Evolutionary conservation across 2,888 invertebrate genomes (phyloP).

Genomic region (Scaptomyza parva): DNA sequence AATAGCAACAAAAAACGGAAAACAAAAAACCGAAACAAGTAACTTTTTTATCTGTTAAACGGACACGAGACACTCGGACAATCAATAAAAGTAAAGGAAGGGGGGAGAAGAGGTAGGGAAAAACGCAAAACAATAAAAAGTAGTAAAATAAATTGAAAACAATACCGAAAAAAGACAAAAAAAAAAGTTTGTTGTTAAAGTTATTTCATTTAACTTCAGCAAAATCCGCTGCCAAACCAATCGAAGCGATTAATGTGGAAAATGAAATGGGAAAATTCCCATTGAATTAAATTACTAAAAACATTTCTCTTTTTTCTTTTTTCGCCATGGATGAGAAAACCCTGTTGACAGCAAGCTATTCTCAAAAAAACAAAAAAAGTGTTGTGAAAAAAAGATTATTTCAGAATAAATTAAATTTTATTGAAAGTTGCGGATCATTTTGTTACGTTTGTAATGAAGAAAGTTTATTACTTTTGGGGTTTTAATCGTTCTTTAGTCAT

Average conservation of each 20-base stretch:
- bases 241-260: constrained; percentile 48
- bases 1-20: constrained; percentile 34
- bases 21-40: constrained; percentile 29
- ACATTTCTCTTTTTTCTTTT: background rate
- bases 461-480: background rate
- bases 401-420: background rate
- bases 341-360: background rate
- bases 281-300: constrained; percentile 22
- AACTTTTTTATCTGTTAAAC: constrained; percentile 19
- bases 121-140: constrained; percentile 19
- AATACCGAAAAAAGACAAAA: constrained; percentile 3
- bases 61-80: constrained; percentile 5
- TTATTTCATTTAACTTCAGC: constrained; percentile 51
- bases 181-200: constrained; percentile 33
- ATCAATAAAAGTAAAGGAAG: constrained; percentile 36
- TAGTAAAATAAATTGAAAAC: constrained; percentile 15
- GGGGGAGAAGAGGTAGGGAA: too few relatives aligned
- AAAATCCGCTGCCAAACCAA: constrained; percentile 31
- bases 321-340: background rate
- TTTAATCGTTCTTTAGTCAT: background rate
- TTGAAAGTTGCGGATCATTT: too few relatives aligned
- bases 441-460: background rate
- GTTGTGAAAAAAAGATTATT: background rate
- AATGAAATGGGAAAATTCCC: constrained; percentile 34
- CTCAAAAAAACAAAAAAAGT: too few relatives aligned